phyloP scores from a whole-genome alignment of 2,113 vertebrate species.

The Sorex fumeus region DNA sequence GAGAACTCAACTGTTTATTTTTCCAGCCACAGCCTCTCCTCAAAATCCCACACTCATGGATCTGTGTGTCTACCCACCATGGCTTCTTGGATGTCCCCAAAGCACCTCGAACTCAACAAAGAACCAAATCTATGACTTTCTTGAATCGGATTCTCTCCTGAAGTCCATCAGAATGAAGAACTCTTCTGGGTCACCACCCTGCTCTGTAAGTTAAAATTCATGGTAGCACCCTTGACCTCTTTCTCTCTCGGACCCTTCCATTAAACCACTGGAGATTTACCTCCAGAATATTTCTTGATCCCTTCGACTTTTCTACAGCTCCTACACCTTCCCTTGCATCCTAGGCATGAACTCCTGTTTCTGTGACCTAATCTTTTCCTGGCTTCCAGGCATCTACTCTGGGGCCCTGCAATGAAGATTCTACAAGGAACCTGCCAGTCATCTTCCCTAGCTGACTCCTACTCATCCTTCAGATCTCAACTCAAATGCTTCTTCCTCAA shows the following conservation, averaged over 20 bases:
- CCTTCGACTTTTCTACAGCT: neutral
- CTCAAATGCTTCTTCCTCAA: slow-evolving; percentile 52
- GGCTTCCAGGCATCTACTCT: neutral
- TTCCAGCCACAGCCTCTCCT: slow-evolving; percentile 11
- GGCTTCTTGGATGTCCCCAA: slow-evolving; percentile 1
- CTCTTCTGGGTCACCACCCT: neutral
- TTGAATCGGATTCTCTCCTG: slow-evolving; percentile 17
- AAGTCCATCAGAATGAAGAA: neutral
- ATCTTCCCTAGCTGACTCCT: slow-evolving; percentile 33
- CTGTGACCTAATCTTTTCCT: neutral
- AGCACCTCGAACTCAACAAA: slow-evolving; percentile 8
- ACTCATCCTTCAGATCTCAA: slow-evolving; percentile 17
- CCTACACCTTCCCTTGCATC: neutral
- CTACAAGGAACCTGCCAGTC: neutral
- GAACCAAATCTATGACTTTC: slow-evolving; percentile 37
- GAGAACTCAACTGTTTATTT: neutral
- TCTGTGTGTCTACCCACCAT: neutral
- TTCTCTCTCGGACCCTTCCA: neutral
- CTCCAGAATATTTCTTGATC: neutral
- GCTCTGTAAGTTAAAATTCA: neutral
- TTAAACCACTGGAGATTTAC: neutral
- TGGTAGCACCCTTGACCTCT: neutral
- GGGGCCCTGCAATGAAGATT: neutral
- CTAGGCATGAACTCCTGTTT: neutral
- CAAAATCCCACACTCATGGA: neutral